These are phyloP conservation scores for Cerastis leucographa DNA, from an alignment of 2,888 invertebrate genomes.

Conservation along the genomic window DNA sequence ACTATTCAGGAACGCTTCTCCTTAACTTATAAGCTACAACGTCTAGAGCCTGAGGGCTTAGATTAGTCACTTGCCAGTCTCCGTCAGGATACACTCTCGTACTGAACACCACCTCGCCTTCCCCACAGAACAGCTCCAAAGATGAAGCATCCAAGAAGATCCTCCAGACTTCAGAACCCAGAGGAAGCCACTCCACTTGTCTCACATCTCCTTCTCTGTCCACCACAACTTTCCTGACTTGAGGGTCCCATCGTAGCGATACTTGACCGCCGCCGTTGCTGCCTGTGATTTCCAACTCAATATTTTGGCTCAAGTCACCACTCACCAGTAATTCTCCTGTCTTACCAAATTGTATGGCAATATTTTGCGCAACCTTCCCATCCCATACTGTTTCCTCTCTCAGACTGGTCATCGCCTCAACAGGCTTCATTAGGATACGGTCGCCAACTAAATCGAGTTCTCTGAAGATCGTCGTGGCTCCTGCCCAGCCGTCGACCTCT, in stretches of 20 bases:
- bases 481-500: slow-evolving; percentile 86
- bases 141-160: slow-evolving; percentile 86
- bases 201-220: slow-evolving; percentile 81
- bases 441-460: slow-evolving; percentile 78
- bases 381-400: slow-evolving; percentile 71
- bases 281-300: slow-evolving; percentile 79
- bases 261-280: slow-evolving; percentile 77
- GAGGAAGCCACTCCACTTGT: slow-evolving; percentile 84
- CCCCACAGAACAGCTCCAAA: slow-evolving; percentile 86
- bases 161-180: slow-evolving; percentile 76
- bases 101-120: slow-evolving; percentile 87
- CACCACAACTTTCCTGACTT: slow-evolving; percentile 77
- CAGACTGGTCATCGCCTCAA: slow-evolving; percentile 76
- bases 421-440: slow-evolving; percentile 81
- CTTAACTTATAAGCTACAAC: slow-evolving; percentile 78
- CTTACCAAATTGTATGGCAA: slow-evolving; percentile 73
- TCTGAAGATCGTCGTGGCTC: slow-evolving; percentile 84
- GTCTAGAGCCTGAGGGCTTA: slow-evolving; percentile 76
- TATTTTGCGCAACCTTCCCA: slow-evolving; percentile 69
- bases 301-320: slow-evolving; percentile 73
- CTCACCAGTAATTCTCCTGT: slow-evolving; percentile 81
- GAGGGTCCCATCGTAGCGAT: slow-evolving; percentile 78
- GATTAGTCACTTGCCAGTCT: slow-evolving; percentile 81
- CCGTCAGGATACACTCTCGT: slow-evolving; percentile 83
- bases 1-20: slow-evolving; percentile 72